phyloP scores from a whole-genome alignment of 2,888 invertebrate species.

The Stenodema calcarata region DNA sequence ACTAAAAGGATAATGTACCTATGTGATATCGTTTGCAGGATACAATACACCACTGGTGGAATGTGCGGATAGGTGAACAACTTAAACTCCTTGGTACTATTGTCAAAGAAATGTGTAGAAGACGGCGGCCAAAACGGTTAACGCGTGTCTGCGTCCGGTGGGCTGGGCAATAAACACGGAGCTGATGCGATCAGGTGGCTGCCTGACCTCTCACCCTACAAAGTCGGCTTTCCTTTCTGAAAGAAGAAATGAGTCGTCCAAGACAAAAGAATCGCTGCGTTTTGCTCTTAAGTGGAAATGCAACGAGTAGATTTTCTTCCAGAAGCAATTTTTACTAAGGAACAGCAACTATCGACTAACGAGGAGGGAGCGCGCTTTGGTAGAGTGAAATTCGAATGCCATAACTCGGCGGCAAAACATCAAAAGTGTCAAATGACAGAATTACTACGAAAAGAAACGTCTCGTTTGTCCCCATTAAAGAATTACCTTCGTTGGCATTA shows the following conservation, averaged over 20 bases:
- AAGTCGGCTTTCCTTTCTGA: not conserved
- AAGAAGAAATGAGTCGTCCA: not conserved
- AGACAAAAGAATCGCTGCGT: not conserved
- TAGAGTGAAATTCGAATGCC: not conserved
- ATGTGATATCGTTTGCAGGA: too few species aligned
- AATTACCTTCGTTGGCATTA: too few species aligned
- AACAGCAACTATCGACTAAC: not conserved
- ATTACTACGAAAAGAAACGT: not conserved
- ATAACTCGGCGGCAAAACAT: not conserved
- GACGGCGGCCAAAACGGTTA: not conserved
- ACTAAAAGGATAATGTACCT: not conserved
- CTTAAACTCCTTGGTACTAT: too few species aligned
- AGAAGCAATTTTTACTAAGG: not conserved
- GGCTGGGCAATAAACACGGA: not conserved
- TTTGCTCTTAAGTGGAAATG: not conserved
- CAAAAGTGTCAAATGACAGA: not conserved
- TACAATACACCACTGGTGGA: too few species aligned
- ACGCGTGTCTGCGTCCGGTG: not conserved
- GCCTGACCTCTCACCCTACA: not conserved
- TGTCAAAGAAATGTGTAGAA: not conserved
- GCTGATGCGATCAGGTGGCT: not conserved
- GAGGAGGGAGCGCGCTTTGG: not conserved
- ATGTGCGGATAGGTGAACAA: too few species aligned
- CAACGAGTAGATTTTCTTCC: not conserved
- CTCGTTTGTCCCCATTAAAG: not conserved